Percentiles rank a stretch among this genome's conserved stretches.
phyloP scores from a whole-genome alignment of 2,797 vertebrate genomes.

The Rousettus madagascariensis region DNA sequence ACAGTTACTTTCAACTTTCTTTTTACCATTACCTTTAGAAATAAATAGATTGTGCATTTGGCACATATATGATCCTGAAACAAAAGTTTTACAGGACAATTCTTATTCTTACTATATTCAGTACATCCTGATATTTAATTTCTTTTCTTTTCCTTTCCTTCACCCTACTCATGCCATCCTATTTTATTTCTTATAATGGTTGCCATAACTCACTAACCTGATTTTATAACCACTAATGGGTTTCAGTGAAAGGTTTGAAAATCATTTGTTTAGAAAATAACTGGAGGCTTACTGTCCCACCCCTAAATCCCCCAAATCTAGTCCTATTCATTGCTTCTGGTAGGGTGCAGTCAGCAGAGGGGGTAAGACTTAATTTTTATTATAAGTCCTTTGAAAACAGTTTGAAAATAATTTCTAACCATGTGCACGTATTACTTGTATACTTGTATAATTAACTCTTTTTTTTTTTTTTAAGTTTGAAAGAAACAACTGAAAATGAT shows the following conservation, averaged over 20 bases:
- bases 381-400: background rate
- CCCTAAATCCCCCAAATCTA: background rate
- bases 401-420: background rate
- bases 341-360: too few species aligned
- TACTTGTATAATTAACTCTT: background rate
- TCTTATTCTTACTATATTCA: background rate
- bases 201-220: background rate
- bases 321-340: background rate
- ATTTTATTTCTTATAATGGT: constrained; percentile 1
- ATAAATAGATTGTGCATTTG: background rate
- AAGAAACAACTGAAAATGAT: background rate
- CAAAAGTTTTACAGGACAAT: background rate
- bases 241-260: background rate
- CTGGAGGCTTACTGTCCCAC: background rate
- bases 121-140: background rate
- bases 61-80: background rate
- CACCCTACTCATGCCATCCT: background rate
- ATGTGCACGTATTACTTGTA: background rate
- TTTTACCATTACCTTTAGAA: background rate
- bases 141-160: background rate
- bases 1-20: background rate
- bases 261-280: background rate
- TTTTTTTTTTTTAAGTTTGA: constrained; percentile 14
- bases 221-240: background rate
- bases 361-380: background rate